Percentiles rank a stretch among this genome's conserved stretches.
Conservation (phyloP, 2,888 invertebrate species). For the Polylopha cassiicola region DNA sequence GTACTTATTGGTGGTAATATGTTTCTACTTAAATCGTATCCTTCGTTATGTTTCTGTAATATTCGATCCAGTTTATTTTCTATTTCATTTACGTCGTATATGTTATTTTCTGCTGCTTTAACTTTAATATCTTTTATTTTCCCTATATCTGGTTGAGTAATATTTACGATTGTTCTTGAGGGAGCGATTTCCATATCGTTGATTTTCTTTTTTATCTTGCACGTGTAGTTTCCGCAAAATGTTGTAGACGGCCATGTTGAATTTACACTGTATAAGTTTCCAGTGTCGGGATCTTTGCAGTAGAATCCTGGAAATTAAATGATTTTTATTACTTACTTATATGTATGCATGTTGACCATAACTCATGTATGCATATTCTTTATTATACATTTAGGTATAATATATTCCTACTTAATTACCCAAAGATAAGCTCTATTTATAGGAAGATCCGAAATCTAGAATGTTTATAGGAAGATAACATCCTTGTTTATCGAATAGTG, state of each 20-base stretch:
- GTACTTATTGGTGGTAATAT: constrained; percentile 3
- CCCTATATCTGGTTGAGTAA: constrained; percentile 30
- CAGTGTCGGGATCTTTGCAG: constrained; percentile 68
- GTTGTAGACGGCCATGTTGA: constrained; percentile 59
- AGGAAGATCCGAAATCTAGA: too few relatives aligned
- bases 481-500: too few relatives aligned
- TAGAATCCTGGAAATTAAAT: constrained; percentile 51
- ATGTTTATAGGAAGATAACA: too few relatives aligned
- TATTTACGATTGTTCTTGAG: constrained; percentile 36
- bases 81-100: background rate
- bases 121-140: constrained; percentile 18
- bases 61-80: background rate
- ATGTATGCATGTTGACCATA: too few relatives aligned
- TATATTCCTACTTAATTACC: too few relatives aligned
- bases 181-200: constrained; percentile 32
- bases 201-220: constrained; percentile 49
- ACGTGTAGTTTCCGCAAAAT: constrained; percentile 69
- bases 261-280: constrained; percentile 52
- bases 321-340: background rate
- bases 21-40: constrained; percentile 3
- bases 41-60: background rate
- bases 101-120: background rate
- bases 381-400: too few relatives aligned
- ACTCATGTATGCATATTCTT: too few relatives aligned
- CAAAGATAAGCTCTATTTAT: too few relatives aligned